phyloP scores from a whole-genome alignment of 2,797 vertebrate species.

The Sebastes minor region DNA sequence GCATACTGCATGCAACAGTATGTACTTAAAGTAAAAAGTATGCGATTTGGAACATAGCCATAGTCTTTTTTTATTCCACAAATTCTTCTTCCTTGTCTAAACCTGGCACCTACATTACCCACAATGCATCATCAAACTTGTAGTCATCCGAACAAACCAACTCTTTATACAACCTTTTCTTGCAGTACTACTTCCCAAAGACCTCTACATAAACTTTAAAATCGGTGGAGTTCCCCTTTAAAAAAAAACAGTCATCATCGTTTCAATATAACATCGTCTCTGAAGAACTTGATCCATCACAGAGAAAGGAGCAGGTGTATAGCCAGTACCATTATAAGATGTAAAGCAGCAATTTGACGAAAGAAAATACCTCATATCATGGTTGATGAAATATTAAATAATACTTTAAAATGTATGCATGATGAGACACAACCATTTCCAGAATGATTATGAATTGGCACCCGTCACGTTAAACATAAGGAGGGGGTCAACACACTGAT shows the following conservation, averaged over 20 bases:
- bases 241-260: not conserved
- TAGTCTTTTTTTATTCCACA: too few relatives aligned
- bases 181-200: not conserved
- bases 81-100: too few relatives aligned
- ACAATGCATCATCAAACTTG: not conserved
- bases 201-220: not conserved
- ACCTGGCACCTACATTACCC: too few relatives aligned
- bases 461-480: not conserved
- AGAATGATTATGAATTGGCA: slow-evolving; percentile 6
- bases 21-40: too few relatives aligned
- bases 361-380: not conserved
- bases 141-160: not conserved
- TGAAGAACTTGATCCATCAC: not conserved
- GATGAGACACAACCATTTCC: not conserved
- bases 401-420: not conserved
- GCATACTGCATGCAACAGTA: too few relatives aligned
- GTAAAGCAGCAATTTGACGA: slow-evolving; percentile 10
- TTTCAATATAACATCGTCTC: not conserved
- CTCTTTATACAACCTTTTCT: too few relatives aligned
- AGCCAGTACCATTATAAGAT: slow-evolving; percentile 25
- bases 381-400: not conserved
- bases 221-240: not conserved
- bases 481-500: not conserved
- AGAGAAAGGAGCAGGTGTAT: not conserved
- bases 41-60: too few relatives aligned